A percentile compares a stretch with the other conserved stretches of the same genome.
Evolutionary conservation across 2,113 vertebrate genomes (phyloP).

Genomic region (Centropristis striata): DNA sequence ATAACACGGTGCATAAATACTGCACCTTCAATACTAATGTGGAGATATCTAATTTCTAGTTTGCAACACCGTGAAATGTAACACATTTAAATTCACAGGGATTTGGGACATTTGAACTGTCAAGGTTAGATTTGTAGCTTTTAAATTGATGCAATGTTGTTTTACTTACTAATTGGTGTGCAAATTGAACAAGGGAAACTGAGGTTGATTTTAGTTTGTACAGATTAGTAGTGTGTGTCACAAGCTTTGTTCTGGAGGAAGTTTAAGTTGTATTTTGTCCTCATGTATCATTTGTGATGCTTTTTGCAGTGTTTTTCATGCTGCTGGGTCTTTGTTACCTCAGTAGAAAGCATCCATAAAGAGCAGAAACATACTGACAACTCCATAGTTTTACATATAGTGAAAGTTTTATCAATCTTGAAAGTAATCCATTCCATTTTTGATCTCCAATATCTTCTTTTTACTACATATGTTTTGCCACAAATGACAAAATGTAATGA

Average conservation of each 20-base stretch:
- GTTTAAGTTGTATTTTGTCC: not conserved
- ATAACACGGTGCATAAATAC: not conserved
- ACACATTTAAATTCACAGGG: not conserved
- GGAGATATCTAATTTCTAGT: not conserved
- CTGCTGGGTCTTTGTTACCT: too few species aligned
- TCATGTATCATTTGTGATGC: not conserved
- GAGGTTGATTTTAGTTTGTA: not conserved
- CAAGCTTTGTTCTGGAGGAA: not conserved
- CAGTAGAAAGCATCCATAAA: not conserved
- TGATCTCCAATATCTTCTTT: too few species aligned
- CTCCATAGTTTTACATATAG: not conserved
- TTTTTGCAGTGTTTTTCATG: not conserved
- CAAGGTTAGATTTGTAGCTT: not conserved
- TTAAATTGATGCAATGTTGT: not conserved
- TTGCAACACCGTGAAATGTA: not conserved
- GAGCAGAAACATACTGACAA: not conserved
- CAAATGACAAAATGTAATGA: too few species aligned
- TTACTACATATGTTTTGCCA: too few species aligned
- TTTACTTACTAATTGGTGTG: too few species aligned
- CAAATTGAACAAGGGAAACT: not conserved
- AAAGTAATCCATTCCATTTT: not conserved
- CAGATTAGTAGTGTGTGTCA: not conserved
- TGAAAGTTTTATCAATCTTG: not conserved
- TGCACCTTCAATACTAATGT: conserved; percentile 19
- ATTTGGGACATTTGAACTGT: not conserved